These are phyloP conservation scores for Urocitellus parryii DNA, from an alignment of 2,113 vertebrate genomes.

Conservation along the genomic window DNA sequence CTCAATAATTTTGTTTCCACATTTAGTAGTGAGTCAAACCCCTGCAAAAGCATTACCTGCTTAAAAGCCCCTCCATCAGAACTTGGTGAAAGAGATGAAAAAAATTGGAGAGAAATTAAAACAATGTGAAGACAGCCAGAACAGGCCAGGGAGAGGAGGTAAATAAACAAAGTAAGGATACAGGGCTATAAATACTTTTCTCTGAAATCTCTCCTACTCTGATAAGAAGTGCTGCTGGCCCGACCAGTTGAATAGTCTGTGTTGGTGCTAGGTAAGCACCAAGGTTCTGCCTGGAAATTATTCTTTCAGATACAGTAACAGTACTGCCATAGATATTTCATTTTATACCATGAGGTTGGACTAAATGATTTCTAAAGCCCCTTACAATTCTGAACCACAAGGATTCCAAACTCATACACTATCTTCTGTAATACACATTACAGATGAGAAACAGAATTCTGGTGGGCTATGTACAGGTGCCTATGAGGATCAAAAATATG, in stretches of 20 bases:
- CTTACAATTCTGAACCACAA: background rate
- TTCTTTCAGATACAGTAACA: background rate
- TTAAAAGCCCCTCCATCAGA: background rate
- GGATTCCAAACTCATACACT: background rate
- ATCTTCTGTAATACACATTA: background rate
- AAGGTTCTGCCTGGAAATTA: background rate
- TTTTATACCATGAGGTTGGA: background rate
- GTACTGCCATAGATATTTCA: background rate
- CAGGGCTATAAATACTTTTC: background rate
- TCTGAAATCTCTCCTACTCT: constrained; percentile 15
- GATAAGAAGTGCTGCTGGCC: background rate
- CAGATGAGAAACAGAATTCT: background rate
- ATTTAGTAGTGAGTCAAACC: constrained; percentile 34
- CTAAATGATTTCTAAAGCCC: background rate
- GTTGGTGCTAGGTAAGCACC: background rate
- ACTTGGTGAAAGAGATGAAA: constrained; percentile 14
- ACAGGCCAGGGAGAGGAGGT: background rate
- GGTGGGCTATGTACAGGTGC: background rate
- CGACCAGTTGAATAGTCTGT: background rate
- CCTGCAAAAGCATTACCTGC: background rate
- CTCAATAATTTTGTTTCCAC: background rate
- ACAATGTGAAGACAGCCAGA: background rate
- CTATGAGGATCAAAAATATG: background rate
- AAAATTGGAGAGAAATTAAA: constrained; percentile 22
- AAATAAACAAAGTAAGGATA: background rate